phyloP scores from a whole-genome alignment of 2,888 invertebrate genomes.

The Euproctis similis region DNA sequence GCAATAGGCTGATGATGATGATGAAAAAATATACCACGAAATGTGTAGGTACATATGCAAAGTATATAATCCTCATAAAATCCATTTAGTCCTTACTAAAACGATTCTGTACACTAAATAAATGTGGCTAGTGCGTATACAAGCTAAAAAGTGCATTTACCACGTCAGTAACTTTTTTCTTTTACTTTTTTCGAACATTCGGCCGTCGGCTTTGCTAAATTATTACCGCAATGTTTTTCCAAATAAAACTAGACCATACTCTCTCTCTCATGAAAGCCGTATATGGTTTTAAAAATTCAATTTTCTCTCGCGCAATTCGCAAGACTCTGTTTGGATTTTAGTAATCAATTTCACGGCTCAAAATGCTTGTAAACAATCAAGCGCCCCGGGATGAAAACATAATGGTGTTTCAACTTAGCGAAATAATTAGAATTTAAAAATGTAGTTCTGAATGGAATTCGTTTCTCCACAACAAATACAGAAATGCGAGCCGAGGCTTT shows the following conservation, averaged over 20 bases:
- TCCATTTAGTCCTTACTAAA: constrained; percentile 34
- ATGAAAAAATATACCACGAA: too few relatives aligned
- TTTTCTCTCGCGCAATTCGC: constrained; percentile 29
- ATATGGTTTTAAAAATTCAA: constrained; percentile 43
- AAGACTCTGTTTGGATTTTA: constrained; percentile 27
- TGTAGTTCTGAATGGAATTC: background rate
- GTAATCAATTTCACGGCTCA: constrained; percentile 33
- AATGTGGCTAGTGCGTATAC: constrained; percentile 11
- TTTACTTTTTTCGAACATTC: constrained; percentile 21
- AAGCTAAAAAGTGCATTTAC: constrained; percentile 19
- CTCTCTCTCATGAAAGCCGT: constrained; percentile 28
- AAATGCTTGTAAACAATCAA: constrained; percentile 31
- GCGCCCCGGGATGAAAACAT: constrained; percentile 23
- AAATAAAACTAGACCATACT: constrained; percentile 33
- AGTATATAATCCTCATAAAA: constrained; percentile 35
- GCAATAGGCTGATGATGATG: too few relatives aligned
- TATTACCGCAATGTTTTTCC: constrained; percentile 41
- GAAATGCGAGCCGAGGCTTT: background rate
- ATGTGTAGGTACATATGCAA: too few relatives aligned
- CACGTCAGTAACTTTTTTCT: constrained; percentile 15
- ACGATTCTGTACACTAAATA: constrained; percentile 23
- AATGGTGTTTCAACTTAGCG: constrained; percentile 27
- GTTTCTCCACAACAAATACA: background rate
- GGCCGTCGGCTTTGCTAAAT: constrained; percentile 30
- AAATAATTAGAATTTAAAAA: constrained; percentile 39